A percentile compares a stretch with the other conserved stretches of the same genome.
phyloP scores from a whole-genome alignment of 2,797 vertebrate genomes.

The Holocentrus rufus region DNA sequence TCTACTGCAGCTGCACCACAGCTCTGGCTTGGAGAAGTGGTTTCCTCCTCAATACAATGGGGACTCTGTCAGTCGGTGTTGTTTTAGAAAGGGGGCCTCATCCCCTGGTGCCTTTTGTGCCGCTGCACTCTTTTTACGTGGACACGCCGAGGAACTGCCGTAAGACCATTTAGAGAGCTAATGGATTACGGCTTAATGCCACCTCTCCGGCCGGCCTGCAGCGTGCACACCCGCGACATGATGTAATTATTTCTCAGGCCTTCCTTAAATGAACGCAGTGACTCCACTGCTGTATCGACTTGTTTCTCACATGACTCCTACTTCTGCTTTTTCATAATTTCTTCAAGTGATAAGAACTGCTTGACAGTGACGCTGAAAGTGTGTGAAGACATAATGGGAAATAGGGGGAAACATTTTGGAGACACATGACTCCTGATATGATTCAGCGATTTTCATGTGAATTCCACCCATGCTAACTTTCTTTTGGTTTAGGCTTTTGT shows the following conservation, averaged over 20 bases:
- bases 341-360: not conserved
- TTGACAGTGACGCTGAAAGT: not conserved
- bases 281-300: not conserved
- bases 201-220: conserved; percentile 2
- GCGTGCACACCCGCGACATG: not conserved
- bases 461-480: not conserved
- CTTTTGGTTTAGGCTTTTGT: conserved; percentile 35
- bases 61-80: conserved; percentile 80
- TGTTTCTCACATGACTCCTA: conserved; percentile 4
- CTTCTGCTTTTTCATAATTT: conserved; percentile 20
- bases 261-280: not conserved
- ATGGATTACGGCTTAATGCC: conserved; percentile 31
- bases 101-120: conserved; percentile 78
- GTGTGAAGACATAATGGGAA: conserved; percentile 26
- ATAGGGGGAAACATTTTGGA: conserved; percentile 16
- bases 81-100: conserved; percentile 81
- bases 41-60: conserved; percentile 82
- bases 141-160: conserved; percentile 39
- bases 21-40: conserved; percentile 68
- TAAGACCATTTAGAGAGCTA: conserved; percentile 47
- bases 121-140: conserved; percentile 44
- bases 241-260: conserved; percentile 32
- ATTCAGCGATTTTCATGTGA: not conserved
- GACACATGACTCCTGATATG: not conserved
- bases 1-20: conserved; percentile 71